Evolutionary conservation across 2,888 invertebrate genomes (phyloP).

Genomic region (Sesamia inferens): DNA sequence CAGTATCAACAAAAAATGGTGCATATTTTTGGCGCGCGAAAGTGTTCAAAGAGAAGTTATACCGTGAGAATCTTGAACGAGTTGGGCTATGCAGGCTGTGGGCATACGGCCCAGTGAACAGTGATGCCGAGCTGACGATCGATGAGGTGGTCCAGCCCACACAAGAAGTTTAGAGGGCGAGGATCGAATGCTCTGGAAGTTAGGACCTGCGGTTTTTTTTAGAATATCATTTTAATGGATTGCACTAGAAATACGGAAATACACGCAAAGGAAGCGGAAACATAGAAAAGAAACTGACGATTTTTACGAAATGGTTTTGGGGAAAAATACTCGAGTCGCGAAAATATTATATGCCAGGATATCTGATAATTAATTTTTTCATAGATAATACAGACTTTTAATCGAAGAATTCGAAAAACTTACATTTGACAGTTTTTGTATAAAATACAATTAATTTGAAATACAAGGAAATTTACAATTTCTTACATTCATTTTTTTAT

Average conservation of each 20-base stretch:
- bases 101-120: conserved; percentile 79
- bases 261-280: not conserved
- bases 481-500: too few relatives aligned
- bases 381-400: too few relatives aligned
- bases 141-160: conserved; percentile 77
- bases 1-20: conserved; percentile 68
- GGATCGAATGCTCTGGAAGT: conserved; percentile 22
- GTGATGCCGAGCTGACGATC: conserved; percentile 73
- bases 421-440: too few relatives aligned
- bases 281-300: not conserved
- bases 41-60: conserved; percentile 58
- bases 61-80: conserved; percentile 68
- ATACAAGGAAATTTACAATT: too few relatives aligned
- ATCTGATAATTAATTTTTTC: too few relatives aligned
- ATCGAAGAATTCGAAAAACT: too few relatives aligned
- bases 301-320: not conserved
- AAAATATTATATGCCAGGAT: too few relatives aligned
- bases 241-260: too few relatives aligned
- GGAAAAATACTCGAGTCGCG: too few relatives aligned
- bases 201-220: not conserved
- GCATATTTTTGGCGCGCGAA: conserved; percentile 66
- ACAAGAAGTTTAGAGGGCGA: conserved; percentile 68
- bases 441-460: too few relatives aligned
- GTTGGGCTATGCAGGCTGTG: conserved; percentile 62
- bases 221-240: not conserved